Base-by-base conservation (phyloP, 2,113 vertebrate genomes). In the Athene cunicularia region DNA sequence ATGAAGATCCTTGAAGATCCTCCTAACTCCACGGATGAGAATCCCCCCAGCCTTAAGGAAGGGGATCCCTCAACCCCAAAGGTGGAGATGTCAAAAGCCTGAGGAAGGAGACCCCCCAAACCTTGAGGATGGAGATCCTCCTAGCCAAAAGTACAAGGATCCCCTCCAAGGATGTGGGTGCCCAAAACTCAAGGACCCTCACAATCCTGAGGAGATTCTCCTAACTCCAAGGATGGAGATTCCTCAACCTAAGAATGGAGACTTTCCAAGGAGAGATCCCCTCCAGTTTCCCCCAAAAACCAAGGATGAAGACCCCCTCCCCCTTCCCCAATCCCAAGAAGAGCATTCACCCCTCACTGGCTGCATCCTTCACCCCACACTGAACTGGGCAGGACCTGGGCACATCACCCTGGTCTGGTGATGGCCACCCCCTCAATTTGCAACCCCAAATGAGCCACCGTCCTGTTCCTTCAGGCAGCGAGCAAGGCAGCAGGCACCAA, bases 391-490 rank as follows among this genome's bases (percentile, higher is more conserved):
- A 80, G 22, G 27, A 50, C 19, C 4, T 11, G 50, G 59, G 30
- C 26, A 3, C 58, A 64, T 5, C n/a, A 26, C 18, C 30, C n/a
- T n/a, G 27, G 0, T 5, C 43, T 0, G 0, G 20, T 2, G 41
- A 52, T 2, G 23, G 30, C 21, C 59, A 28, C 11, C 18, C 3
- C 12, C 32, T 9, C 14, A n/a, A 75, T 63, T 0, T 12, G 1
- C 30, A 52, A 18, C 47, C 50, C 62, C 39, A 55, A 14, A 64
- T 0, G 8, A 83, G 74, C 11, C 62, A 26, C 8, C 47, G 14
- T 5, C 4, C 26, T 0, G 1, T 45, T 43, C 28, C 21, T 33
- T 4, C 0, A 0, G 64, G 93, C 84, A 58, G 30, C 0, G 2
- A 91, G 43, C 0, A 12, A 50, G 53, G 76, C 45, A 12, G 77